Evolutionary conservation across 2,888 invertebrate species (phyloP).

Genomic region (Eupelmus urozonus): DNA sequence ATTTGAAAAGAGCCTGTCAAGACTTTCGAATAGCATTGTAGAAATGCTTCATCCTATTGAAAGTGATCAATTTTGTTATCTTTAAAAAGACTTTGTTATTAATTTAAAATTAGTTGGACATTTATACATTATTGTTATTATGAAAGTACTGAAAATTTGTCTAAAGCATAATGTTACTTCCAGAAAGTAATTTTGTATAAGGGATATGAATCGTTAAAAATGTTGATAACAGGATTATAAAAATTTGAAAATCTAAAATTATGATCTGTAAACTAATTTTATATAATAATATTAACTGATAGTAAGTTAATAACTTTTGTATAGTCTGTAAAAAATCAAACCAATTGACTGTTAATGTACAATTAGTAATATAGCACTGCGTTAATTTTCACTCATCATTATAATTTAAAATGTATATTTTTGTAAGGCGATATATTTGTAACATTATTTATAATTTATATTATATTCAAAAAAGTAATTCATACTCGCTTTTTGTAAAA

Average conservation of each 20-base stretch:
- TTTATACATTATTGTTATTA: background rate
- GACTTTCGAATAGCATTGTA: background rate
- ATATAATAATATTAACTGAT: background rate
- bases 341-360: background rate
- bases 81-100: background rate
- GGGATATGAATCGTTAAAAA: too few species aligned
- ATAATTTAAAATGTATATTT: slow-evolving; percentile 27
- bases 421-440: background rate
- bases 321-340: background rate
- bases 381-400: slow-evolving; percentile 4
- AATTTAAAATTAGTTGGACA: background rate
- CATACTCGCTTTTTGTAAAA: background rate
- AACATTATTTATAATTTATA: slow-evolving; percentile 9
- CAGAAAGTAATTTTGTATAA: background rate
- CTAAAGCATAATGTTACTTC: background rate
- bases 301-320: background rate
- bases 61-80: background rate
- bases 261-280: background rate
- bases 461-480: background rate
- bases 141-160: background rate
- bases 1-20: slow-evolving; percentile 36
- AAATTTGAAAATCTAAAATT: background rate
- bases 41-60: slow-evolving; percentile 9
- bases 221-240: background rate
- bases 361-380: background rate